These are phyloP conservation scores for Baronia brevicornis DNA, from an alignment of 2,888 invertebrate species.

Conservation along the genomic window DNA sequence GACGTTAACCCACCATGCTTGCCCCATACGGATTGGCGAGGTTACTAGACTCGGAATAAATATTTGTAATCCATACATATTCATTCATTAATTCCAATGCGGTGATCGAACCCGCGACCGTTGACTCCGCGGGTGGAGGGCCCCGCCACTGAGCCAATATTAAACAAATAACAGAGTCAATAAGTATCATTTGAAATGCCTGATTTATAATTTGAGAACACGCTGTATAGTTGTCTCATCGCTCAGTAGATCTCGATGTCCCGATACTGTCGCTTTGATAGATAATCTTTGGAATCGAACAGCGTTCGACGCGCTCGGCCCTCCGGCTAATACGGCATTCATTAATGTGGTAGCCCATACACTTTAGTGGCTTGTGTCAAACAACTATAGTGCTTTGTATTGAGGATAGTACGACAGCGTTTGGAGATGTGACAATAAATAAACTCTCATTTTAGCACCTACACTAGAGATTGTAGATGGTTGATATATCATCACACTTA, in stretches of 20 bases:
- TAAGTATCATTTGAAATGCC: too few species aligned
- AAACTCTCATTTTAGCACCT: too few species aligned
- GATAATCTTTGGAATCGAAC: conserved; percentile 69
- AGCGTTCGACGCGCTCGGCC: conserved; percentile 52
- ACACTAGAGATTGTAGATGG: too few species aligned
- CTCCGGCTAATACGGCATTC: conserved; percentile 33
- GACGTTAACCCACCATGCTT: too few species aligned
- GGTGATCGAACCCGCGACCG: too few species aligned
- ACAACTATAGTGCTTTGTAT: conserved; percentile 2
- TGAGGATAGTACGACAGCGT: neutral
- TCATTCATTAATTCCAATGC: too few species aligned
- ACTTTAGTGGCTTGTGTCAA: neutral
- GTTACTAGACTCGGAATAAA: too few species aligned
- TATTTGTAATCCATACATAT: too few species aligned
- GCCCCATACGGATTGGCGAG: too few species aligned
- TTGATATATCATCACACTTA: too few species aligned
- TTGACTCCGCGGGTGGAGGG: too few species aligned
- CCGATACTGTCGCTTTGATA: conserved; percentile 67
- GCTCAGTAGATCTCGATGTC: conserved; percentile 40
- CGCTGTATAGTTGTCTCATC: conserved; percentile 31
- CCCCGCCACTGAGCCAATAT: neutral
- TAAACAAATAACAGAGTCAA: neutral
- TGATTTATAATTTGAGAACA: conserved; percentile 21
- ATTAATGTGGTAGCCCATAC: conserved; percentile 29
- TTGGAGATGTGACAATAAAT: neutral